These are phyloP conservation scores for Antidorcas marsupialis DNA, from an alignment of 2,113 vertebrate species.

Conservation along the genomic window DNA sequence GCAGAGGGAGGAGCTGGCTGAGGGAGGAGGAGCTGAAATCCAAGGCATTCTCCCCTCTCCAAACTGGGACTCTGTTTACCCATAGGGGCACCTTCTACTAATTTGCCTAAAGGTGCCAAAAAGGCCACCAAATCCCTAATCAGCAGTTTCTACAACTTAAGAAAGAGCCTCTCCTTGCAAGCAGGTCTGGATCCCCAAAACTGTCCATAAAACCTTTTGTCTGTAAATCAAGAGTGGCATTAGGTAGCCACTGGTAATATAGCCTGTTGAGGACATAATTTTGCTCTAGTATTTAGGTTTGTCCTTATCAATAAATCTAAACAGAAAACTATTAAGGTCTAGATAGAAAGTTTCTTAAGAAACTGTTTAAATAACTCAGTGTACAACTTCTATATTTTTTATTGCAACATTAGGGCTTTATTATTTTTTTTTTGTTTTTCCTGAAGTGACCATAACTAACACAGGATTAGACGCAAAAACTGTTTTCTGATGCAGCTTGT, in stretches of 20 bases:
- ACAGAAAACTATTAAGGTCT: neutral
- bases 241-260: neutral
- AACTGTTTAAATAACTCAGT: neutral
- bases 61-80: neutral
- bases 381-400: neutral
- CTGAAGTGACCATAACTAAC: neutral
- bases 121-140: neutral
- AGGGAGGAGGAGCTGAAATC: neutral
- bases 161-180: neutral
- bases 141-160: neutral
- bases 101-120: neutral
- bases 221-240: neutral
- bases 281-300: neutral
- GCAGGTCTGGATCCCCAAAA: neutral
- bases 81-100: neutral
- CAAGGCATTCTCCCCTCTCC: neutral
- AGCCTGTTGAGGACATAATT: neutral
- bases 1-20: neutral
- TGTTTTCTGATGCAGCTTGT: neutral
- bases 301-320: neutral
- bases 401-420: neutral
- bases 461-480: neutral
- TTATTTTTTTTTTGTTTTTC: neutral
- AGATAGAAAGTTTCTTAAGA: neutral
- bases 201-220: neutral